Base-by-base conservation (phyloP, 2,113 vertebrate genomes). In the Porphyrio hochstetteri region DNA sequence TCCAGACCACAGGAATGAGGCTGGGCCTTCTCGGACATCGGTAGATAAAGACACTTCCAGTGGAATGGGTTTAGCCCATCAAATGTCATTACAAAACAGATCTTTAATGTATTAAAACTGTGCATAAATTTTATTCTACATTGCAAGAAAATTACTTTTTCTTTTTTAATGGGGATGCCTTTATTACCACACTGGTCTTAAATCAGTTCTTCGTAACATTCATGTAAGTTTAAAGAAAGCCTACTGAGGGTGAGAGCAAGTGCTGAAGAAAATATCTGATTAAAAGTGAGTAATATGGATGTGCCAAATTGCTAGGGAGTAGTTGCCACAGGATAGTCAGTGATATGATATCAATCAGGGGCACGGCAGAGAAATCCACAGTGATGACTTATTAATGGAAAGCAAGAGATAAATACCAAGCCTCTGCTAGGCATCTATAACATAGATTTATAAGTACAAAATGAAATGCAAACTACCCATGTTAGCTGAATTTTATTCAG, bases 251-350 rank as follows among this genome's bases (percentile, higher is more conserved):
- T 61, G 52, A 75, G 20, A 82, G 65, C 42, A 82, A 38, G 16
- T 7, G 3, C 35, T 72, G 81, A 91, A 86, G 38, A 81, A 95
- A 84, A 76, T 60, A 52, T 59, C 88, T 91, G 57, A 93, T 95
- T 97, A 95, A 93, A 92, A 89, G 13, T 84, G 72, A 96, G 35
- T 82, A 83, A 92, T 91, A 89, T 4, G 7, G 44, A 57, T 11
- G 31, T 52, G 42, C 65, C 80, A 89, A 29, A 83, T 64, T 95
- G 36, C 80, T 81, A 35, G 60, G 53, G 57, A 91, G 61, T 44
- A 87, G 35, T 79, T 93, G 61, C 72, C 35, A 88, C 72, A 88
- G 80, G 60, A 86, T 25, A 88, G 52, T 46, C 68, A 88, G 42
- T 46, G 77, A 40, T 38, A 21, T 6, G 8, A 16, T 8, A 93